Evolutionary conservation across 2,113 vertebrate species (phyloP).

Genomic region (Corvus moneduloides): DNA sequence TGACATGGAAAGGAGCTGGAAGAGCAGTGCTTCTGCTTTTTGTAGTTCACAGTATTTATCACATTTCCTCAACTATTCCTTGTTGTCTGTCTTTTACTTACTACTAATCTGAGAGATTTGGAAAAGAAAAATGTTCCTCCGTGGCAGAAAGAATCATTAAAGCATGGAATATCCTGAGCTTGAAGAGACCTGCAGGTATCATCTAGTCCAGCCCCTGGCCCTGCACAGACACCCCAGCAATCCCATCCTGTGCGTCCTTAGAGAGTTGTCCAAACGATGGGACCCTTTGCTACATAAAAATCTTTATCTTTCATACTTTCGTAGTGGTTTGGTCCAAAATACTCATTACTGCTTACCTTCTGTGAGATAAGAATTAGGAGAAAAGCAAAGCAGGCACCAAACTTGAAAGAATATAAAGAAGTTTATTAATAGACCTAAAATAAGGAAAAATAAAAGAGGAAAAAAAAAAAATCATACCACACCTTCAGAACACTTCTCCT

Average conservation of each 20-base stretch:
- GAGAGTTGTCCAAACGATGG: background rate
- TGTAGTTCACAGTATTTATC: background rate
- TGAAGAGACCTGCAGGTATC: background rate
- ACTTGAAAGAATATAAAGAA: too few relatives aligned
- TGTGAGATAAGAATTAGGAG: too few relatives aligned
- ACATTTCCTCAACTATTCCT: background rate
- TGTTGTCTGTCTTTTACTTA: background rate
- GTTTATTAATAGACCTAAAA: too few relatives aligned
- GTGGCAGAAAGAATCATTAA: background rate
- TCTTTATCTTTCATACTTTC: background rate
- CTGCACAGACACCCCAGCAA: too few relatives aligned
- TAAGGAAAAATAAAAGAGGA: too few relatives aligned
- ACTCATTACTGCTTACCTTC: too few relatives aligned
- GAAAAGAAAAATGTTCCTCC: background rate
- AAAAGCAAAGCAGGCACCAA: too few relatives aligned
- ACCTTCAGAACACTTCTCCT: too few relatives aligned
- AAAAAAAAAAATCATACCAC: too few relatives aligned
- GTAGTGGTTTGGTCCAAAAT: too few relatives aligned
- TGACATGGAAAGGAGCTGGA: background rate
- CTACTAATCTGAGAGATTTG: background rate
- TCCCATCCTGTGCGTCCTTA: background rate
- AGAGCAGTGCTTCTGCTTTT: background rate
- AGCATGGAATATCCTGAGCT: background rate
- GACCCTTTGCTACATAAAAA: background rate
- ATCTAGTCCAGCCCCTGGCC: background rate